A percentile compares a stretch with the other conserved stretches of the same genome.
Conservation (phyloP, 2,113 vertebrate genomes). For the Mustelus asterias region DNA sequence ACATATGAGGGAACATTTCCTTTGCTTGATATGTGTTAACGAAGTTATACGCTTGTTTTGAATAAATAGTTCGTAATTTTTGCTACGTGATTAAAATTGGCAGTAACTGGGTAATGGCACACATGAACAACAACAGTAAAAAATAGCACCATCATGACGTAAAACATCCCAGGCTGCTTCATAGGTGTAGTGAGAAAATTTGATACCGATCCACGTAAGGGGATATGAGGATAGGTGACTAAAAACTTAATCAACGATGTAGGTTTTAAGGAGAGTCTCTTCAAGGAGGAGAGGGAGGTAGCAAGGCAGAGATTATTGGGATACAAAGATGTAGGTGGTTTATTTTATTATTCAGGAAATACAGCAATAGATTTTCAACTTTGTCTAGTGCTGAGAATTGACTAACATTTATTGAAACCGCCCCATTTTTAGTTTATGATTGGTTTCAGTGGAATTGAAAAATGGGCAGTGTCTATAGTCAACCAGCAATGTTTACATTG, state of each 20-base stretch:
- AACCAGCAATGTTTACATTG: neutral
- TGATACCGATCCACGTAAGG: neutral
- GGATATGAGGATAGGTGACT: neutral
- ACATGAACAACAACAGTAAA: neutral
- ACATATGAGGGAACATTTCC: too few species aligned
- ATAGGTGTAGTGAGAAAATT: neutral
- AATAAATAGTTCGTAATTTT: neutral
- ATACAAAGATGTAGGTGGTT: neutral
- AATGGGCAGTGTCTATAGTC: neutral
- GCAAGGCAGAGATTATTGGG: neutral
- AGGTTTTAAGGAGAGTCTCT: neutral
- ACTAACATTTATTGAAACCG: neutral
- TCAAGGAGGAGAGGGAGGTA: neutral
- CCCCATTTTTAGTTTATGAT: neutral
- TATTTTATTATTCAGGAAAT: neutral
- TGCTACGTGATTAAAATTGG: neutral
- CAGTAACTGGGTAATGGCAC: neutral
- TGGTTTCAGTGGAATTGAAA: neutral
- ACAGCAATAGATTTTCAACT: neutral
- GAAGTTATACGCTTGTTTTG: neutral
- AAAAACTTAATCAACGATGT: neutral
- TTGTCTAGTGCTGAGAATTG: too few species aligned
- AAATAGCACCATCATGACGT: neutral
- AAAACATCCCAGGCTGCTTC: neutral
- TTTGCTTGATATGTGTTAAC: neutral